Evolutionary conservation across 2,113 vertebrate species (phyloP).

Genomic region (Ctenodactylus gundi): DNA sequence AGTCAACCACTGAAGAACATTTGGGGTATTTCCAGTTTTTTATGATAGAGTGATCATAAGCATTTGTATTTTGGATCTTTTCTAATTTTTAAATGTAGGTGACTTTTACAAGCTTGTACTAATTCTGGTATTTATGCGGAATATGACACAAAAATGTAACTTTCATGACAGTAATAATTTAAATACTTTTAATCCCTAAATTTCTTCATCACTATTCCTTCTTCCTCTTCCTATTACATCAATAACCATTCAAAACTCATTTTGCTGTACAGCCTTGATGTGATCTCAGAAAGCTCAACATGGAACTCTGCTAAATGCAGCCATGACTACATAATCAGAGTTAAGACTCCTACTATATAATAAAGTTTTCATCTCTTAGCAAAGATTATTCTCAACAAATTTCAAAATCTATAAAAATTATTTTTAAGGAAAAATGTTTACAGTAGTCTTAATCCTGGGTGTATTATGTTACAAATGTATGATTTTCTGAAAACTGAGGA

Average conservation of each 20-base stretch:
- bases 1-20: neutral
- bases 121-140: neutral
- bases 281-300: neutral
- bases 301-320: neutral
- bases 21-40: neutral
- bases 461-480: neutral
- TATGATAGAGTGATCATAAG: neutral
- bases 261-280: neutral
- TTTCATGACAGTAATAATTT: conserved; percentile 30
- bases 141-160: neutral
- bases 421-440: neutral
- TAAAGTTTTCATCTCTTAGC: conserved; percentile 6
- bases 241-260: conserved; percentile 2
- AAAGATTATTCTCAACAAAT: conserved; percentile 40
- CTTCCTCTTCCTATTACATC: neutral
- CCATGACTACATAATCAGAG: neutral
- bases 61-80: neutral
- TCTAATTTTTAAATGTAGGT: conserved; percentile 29
- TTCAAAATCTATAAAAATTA: neutral
- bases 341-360: neutral
- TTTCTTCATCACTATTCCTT: neutral
- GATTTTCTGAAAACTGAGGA: conserved; percentile 25
- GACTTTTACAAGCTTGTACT: conserved; percentile 16
- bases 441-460: conserved; percentile 23
- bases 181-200: conserved; percentile 30